Percentiles rank a stretch among this genome's conserved stretches.
Conservation (phyloP, 1,140 invertebrate species). For the Matsumurasca onukii region DNA sequence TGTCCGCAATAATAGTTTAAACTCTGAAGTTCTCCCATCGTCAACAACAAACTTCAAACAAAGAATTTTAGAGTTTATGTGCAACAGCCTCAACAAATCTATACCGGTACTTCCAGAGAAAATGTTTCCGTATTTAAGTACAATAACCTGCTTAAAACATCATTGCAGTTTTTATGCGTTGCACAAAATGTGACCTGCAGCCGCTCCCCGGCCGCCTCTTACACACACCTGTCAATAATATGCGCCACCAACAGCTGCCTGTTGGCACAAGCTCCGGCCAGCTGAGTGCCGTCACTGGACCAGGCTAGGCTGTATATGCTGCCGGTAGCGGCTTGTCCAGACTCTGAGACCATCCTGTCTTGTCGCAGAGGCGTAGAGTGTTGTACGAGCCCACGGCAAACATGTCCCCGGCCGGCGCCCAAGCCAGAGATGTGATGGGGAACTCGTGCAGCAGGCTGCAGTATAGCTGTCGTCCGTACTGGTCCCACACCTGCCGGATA, state of each 20-base stretch:
- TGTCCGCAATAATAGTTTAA: too few relatives aligned
- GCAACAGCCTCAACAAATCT: too few relatives aligned
- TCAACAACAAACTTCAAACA: too few relatives aligned
- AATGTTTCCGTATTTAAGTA: too few relatives aligned
- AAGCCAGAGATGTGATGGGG: slow-evolving; percentile 88
- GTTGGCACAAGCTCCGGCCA: slow-evolving; percentile 89
- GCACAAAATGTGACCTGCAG: too few relatives aligned
- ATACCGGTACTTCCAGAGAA: too few relatives aligned
- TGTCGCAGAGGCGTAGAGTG: slow-evolving; percentile 88
- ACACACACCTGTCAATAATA: slow-evolving; percentile 79
- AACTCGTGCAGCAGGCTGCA: slow-evolving; percentile 80
- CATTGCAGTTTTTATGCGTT: too few relatives aligned
- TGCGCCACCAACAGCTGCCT: slow-evolving; percentile 89
- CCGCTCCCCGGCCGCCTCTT: not conserved
- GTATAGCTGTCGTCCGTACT: slow-evolving; percentile 83
- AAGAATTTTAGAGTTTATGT: too few relatives aligned
- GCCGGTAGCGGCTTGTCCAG: slow-evolving; percentile 84
- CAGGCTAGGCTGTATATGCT: slow-evolving; percentile 87
- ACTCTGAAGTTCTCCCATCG: too few relatives aligned
- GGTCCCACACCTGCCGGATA: slow-evolving; percentile 78
- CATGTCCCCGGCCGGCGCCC: slow-evolving; percentile 87
- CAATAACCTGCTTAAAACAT: too few relatives aligned
- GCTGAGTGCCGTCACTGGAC: slow-evolving; percentile 94
- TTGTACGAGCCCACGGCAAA: slow-evolving; percentile 95
- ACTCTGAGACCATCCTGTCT: slow-evolving; percentile 94